These are phyloP conservation scores for Parasteatoda lunata DNA, from an alignment of 2,888 invertebrate genomes.

Conservation along the genomic window DNA sequence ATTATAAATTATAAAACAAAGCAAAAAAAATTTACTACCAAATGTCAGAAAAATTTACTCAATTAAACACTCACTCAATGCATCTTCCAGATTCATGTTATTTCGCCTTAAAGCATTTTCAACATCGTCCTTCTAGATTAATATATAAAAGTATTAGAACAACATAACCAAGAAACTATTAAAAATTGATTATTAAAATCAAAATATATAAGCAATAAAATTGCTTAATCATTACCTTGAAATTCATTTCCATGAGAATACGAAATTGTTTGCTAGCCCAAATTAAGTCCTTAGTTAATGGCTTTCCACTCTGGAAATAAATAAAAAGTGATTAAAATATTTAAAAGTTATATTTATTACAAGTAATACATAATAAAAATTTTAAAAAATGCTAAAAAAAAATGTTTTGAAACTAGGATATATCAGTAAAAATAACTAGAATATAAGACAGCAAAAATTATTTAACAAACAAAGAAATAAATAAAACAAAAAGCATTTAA, in stretches of 20 bases:
- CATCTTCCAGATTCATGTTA: constrained; percentile 92
- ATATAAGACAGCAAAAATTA: background rate
- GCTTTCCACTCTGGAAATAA: constrained; percentile 69
- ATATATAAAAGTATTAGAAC: constrained; percentile 19
- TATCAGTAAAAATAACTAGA: background rate
- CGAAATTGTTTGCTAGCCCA: constrained; percentile 94
- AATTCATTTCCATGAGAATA: constrained; percentile 90
- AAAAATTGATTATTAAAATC: background rate
- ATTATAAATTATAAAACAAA: too few relatives aligned
- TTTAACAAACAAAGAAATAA: background rate
- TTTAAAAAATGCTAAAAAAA: background rate
- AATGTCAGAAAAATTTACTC: background rate
- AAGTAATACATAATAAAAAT: background rate
- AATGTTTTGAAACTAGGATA: background rate
- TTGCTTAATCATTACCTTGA: constrained; percentile 79
- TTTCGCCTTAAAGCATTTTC: constrained; percentile 89
- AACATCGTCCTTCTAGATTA: constrained; percentile 87
- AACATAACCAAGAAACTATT: background rate
- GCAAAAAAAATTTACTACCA: too few relatives aligned
- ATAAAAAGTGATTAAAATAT: too few relatives aligned
- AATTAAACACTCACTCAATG: constrained; percentile 78
- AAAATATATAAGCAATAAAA: background rate
- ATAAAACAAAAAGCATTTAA: background rate
- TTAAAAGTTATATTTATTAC: background rate
- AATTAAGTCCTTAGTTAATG: constrained; percentile 82